Evolutionary conservation across 2,797 vertebrate genomes (phyloP).

Genomic region (Phylloscopus collybita): DNA sequence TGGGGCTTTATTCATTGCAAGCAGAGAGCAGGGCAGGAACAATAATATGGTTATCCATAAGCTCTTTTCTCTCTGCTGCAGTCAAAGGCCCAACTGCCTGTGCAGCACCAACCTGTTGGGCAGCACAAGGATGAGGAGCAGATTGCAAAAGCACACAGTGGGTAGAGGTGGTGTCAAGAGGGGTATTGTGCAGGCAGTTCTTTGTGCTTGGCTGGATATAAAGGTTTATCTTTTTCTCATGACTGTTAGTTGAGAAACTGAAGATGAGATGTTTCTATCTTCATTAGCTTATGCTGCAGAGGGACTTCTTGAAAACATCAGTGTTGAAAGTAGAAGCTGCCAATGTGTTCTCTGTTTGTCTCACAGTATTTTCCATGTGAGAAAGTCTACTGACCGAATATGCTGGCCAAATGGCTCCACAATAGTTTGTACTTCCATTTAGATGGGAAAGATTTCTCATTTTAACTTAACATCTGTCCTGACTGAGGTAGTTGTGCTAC

Average conservation of each 20-base stretch:
- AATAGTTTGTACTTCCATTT: neutral
- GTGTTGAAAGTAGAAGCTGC: neutral
- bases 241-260: neutral
- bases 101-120: neutral
- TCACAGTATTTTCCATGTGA: neutral
- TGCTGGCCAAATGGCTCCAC: neutral
- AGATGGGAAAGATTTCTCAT: neutral
- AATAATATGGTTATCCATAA: neutral
- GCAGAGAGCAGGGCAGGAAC: neutral
- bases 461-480: neutral
- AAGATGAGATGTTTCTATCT: neutral
- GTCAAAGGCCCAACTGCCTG: rapidly evolving
- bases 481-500: neutral
- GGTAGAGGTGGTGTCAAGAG: neutral
- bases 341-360: neutral
- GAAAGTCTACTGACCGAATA: neutral
- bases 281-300: neutral
- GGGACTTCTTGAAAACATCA: neutral
- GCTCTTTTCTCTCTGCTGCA: neutral
- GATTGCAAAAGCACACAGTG: neutral
- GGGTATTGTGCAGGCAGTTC: neutral
- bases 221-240: neutral
- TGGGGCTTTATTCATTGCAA: neutral
- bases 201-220: neutral
- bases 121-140: neutral